Evolutionary conservation across 2,113 vertebrate species (phyloP).

Genomic region (Antechinus stuartii): DNA sequence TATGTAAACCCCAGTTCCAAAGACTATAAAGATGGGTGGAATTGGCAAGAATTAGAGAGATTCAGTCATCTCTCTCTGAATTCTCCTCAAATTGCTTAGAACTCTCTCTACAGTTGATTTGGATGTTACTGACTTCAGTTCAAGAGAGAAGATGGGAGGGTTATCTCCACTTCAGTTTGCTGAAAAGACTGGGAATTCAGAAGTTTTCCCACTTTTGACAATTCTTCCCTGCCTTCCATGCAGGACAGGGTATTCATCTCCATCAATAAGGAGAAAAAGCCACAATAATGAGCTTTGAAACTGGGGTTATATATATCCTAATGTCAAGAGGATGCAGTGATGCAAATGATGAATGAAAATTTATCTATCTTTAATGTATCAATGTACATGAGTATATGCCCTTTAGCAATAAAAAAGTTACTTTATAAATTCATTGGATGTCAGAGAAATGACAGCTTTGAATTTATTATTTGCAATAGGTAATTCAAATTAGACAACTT

Average conservation of each 20-base stretch:
- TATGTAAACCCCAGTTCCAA: too few species aligned
- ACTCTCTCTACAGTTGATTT: background rate
- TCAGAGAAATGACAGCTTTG: background rate
- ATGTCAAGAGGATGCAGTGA: background rate
- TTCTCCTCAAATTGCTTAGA: background rate
- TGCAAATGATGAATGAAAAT: background rate
- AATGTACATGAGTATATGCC: background rate
- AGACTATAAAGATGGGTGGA: background rate
- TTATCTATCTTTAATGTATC: background rate
- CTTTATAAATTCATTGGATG: background rate
- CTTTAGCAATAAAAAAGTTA: background rate
- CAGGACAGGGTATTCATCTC: too few species aligned
- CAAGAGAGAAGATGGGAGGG: background rate
- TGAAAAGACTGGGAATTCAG: too few species aligned
- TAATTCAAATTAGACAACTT: background rate
- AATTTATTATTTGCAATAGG: background rate
- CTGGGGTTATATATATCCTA: background rate
- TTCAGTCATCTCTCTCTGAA: background rate
- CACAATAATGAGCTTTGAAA: background rate
- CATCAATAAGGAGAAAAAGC: too few species aligned
- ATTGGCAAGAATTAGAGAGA: background rate
- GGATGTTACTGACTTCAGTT: background rate
- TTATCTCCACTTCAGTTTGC: too few species aligned
- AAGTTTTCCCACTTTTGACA: too few species aligned
- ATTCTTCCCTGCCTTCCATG: too few species aligned